Base-by-base conservation (phyloP, 2,888 invertebrate species). In the Strigamia transsilvanica region DNA sequence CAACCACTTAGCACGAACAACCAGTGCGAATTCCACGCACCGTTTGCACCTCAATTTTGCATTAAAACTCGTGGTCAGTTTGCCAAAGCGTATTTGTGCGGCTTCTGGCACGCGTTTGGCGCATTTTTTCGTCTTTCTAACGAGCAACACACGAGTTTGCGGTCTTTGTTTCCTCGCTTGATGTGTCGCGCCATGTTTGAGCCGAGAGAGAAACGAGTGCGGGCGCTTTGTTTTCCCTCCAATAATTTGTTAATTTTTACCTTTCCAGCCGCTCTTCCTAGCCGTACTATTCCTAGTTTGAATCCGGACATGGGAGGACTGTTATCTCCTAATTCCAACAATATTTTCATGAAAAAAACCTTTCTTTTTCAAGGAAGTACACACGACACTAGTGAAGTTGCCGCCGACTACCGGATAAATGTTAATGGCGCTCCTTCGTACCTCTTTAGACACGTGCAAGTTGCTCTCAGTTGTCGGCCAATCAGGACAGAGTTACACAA, bases 231-330 rank as follows among this genome's bases (percentile, higher is more conserved):
- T 66, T 66, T 66, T 66, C 21, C 3, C 61, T 66, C 21, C 7
- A 6, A n/a, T 21, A 38, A 80, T 80, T 23, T 42, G 34, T 84
- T 42, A 10, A 41, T 80, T 12, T 42, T 80, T 84, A 89, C 89
- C 87, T 89, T 89, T 85, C 89, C 89, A 46, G 88, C 89, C 4
- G 89, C 88, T 83, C 88, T 86, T 42, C 89, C 89, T 66, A 89
- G 86, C 80, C 88, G 86, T 23, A 89, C 88, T 82, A 89, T 88
- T 73, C 89, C 89, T 82, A 89, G 84, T 82, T 83, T 83, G 80
- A 83, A 83, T 83, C 83, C 83, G 21, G 83, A 83, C 83, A 83
- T 83, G 27, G 83, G 82, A 56, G 83, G 83, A 82, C 73, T 83
- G 42, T 80, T 83, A 23, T 83, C 83, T 46, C 82, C 77, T 15